Evolutionary conservation across 2,888 invertebrate genomes (phyloP).

Genomic region (Sphaerophoria taeniata): DNA sequence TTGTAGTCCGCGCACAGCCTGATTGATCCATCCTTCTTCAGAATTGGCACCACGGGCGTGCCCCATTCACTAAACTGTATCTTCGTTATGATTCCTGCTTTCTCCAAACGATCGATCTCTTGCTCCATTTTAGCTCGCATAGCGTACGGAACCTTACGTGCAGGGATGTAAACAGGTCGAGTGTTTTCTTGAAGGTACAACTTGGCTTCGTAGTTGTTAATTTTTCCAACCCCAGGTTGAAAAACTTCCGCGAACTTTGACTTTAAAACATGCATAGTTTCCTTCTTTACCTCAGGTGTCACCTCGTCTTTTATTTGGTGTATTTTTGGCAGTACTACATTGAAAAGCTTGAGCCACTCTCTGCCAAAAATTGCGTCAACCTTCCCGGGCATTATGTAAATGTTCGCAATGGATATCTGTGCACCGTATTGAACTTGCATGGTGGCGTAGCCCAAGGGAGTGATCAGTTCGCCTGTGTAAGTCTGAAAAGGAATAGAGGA

Average conservation of each 20-base stretch:
- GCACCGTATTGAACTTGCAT: background rate
- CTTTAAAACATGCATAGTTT: slow-evolving; percentile 15
- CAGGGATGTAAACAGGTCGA: slow-evolving; percentile 32
- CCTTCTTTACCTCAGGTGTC: background rate
- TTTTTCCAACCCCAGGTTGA: slow-evolving; percentile 24
- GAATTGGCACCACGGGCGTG: slow-evolving; percentile 39
- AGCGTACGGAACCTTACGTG: slow-evolving; percentile 32
- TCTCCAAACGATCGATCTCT: slow-evolving; percentile 42
- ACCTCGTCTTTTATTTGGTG: background rate
- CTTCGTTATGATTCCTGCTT: slow-evolving; percentile 32
- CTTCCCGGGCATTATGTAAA: slow-evolving; percentile 10
- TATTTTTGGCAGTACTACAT: slow-evolving; percentile 8
- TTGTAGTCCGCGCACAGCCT: slow-evolving; percentile 44
- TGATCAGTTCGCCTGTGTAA: slow-evolving; percentile 20
- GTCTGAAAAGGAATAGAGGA: slow-evolving; percentile 24
- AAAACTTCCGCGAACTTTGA: slow-evolving; percentile 34
- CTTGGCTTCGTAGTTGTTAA: slow-evolving; percentile 35
- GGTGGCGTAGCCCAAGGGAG: slow-evolving; percentile 12
- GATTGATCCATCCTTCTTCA: slow-evolving; percentile 47
- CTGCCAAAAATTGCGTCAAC: slow-evolving; percentile 15
- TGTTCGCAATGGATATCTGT: background rate
- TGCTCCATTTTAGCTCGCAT: slow-evolving; percentile 27
- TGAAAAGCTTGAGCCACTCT: slow-evolving; percentile 22
- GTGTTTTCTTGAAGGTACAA: slow-evolving; percentile 1
- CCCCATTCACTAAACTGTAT: slow-evolving; percentile 51